These are phyloP conservation scores for Tapirus terrestris DNA, from an alignment of 2,113 vertebrate species.

Conservation along the genomic window DNA sequence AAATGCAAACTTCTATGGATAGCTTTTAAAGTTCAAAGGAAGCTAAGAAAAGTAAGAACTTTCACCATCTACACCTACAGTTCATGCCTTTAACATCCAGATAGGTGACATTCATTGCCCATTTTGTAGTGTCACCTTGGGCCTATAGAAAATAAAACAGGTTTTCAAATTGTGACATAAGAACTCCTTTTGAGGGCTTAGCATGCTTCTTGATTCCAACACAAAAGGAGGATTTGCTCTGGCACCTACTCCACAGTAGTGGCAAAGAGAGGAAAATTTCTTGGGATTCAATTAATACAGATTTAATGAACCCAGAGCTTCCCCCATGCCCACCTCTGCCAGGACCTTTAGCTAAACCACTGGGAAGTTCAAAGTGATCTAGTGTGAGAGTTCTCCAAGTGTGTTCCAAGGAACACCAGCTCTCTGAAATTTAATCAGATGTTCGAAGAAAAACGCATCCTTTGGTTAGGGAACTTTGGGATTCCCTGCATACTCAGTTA, in stretches of 20 bases:
- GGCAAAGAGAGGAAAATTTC: background rate
- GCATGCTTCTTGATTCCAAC: background rate
- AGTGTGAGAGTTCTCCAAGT: background rate
- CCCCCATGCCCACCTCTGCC: background rate
- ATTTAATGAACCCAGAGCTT: background rate
- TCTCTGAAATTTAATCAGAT: background rate
- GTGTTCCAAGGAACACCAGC: background rate
- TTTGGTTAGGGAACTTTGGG: background rate
- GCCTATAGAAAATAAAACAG: background rate
- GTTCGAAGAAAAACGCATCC: background rate
- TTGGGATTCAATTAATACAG: background rate
- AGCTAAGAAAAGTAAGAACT: background rate
- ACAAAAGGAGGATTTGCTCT: too few species aligned
- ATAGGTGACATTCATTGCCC: fast-evolving
- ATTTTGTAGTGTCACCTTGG: background rate
- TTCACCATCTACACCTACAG: too few species aligned
- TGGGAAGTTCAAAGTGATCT: background rate
- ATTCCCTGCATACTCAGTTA: background rate
- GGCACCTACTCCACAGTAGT: background rate
- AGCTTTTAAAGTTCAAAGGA: background rate
- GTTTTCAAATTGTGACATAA: fast-evolving
- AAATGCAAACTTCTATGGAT: background rate
- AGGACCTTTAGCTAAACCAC: background rate
- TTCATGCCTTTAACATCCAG: too few species aligned
- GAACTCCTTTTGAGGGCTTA: background rate